These are phyloP conservation scores for Cyclophora punctaria DNA, from an alignment of 2,888 invertebrate genomes.

Conservation along the genomic window DNA sequence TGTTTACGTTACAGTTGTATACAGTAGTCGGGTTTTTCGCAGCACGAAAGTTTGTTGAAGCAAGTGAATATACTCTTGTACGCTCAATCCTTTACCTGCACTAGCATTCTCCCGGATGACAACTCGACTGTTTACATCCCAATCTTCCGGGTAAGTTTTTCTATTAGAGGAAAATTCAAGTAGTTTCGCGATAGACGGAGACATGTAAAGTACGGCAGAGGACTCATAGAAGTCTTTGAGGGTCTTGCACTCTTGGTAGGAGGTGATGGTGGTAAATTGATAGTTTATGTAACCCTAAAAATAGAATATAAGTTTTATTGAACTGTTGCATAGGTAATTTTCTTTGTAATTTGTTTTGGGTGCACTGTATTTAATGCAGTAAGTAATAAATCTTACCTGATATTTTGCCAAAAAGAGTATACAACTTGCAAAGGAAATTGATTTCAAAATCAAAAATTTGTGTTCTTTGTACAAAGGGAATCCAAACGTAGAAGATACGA, in stretches of 20 bases:
- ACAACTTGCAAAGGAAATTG: conserved; percentile 29
- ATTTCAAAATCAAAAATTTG: conserved; percentile 24
- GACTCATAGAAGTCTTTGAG: conserved; percentile 26
- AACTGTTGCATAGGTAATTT: too few species aligned
- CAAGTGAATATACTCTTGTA: too few species aligned
- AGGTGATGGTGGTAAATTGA: conserved; percentile 33
- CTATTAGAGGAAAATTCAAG: conserved; percentile 4
- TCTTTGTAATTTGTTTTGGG: too few species aligned
- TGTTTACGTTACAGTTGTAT: too few species aligned
- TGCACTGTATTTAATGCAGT: too few species aligned
- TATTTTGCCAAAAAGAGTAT: conserved; percentile 31
- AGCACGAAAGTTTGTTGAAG: neutral
- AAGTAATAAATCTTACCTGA: conserved; percentile 29
- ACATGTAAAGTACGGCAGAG: conserved; percentile 22
- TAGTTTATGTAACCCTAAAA: conserved; percentile 42
- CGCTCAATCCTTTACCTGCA: neutral
- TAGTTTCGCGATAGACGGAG: conserved; percentile 22
- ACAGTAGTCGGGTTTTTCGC: too few species aligned
- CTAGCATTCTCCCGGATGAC: neutral
- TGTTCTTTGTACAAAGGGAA: conserved; percentile 21
- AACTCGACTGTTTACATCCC: too few species aligned
- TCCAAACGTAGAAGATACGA: conserved; percentile 29
- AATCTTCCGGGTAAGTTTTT: too few species aligned
- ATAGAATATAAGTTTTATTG: neutral
- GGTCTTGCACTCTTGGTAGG: conserved; percentile 22